A percentile compares a stretch with the other conserved stretches of the same genome.
Evolutionary conservation across 2,113 vertebrate genomes (phyloP).

Genomic region (Scomber colias): DNA sequence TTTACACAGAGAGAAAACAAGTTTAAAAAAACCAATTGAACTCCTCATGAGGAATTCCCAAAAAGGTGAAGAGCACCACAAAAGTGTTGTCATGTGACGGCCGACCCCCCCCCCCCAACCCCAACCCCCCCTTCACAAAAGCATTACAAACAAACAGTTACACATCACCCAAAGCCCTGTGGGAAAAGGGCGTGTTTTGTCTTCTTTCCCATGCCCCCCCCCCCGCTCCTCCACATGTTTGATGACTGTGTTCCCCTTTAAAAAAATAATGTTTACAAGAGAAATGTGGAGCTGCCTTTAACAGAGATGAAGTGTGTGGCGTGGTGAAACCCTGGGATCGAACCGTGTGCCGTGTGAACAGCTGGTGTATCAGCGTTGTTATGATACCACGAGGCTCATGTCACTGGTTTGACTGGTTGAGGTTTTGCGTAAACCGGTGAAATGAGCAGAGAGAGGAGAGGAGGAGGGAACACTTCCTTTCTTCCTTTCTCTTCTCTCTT

Average conservation of each 20-base stretch:
- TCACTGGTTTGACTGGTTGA: neutral
- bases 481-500: neutral
- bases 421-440: neutral
- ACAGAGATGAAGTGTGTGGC: conserved; percentile 11
- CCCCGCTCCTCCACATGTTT: neutral
- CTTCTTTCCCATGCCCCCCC: conserved; percentile 18
- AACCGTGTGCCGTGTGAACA: too few species aligned
- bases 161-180: conserved; percentile 28
- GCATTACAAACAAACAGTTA: conserved; percentile 17
- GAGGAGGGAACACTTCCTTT: neutral
- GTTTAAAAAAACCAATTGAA: conserved; percentile 45
- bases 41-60: conserved; percentile 60
- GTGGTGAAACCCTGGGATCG: neutral
- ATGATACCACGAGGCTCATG: neutral
- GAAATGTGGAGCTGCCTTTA: conserved; percentile 35
- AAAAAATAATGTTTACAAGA: neutral
- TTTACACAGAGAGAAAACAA: conserved; percentile 63
- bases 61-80: conserved; percentile 69
- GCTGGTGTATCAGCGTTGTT: neutral
- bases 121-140: neutral
- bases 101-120: neutral
- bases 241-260: neutral
- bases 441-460: neutral
- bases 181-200: conserved; percentile 19
- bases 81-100: conserved; percentile 39